Conservation (phyloP, 2,888 invertebrate species). For the Lasioglossum morio region DNA sequence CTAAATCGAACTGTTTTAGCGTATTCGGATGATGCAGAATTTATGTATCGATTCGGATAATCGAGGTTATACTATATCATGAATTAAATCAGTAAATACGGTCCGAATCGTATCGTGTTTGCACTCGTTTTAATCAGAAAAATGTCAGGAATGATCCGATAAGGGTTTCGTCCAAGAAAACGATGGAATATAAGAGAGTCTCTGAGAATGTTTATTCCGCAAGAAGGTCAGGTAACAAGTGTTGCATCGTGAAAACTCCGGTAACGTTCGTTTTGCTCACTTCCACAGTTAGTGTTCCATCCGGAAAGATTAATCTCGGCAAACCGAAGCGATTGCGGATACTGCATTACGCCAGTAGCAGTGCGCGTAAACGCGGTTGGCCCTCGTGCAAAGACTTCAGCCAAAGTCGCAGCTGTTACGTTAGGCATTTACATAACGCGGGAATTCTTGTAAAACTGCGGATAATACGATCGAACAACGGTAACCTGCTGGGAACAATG, state of each 20-base stretch:
- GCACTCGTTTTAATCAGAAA: background rate
- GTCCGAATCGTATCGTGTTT: background rate
- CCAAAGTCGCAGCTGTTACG: conserved; percentile 8
- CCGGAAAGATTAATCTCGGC: background rate
- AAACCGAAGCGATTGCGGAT: background rate
- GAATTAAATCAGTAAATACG: background rate
- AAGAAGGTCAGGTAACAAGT: too few species aligned
- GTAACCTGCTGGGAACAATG: background rate
- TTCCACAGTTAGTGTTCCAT: background rate
- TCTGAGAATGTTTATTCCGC: too few species aligned
- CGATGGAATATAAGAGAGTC: too few species aligned
- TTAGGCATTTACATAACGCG: conserved; percentile 13
- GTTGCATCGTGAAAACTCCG: too few species aligned
- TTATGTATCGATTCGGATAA: too few species aligned
- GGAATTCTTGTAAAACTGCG: conserved; percentile 7
- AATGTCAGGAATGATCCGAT: background rate
- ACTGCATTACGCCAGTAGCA: background rate
- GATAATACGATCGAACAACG: background rate
- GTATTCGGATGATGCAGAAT: too few species aligned
- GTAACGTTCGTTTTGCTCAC: too few species aligned
- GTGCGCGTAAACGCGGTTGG: background rate
- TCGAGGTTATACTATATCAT: background rate
- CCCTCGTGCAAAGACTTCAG: background rate
- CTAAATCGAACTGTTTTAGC: too few species aligned
- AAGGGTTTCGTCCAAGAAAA: background rate